Evolutionary conservation across 2,888 invertebrate genomes (phyloP), one percentile per base, ranked within the genome.

Genomic region (Aleiodes alternator): DNA sequence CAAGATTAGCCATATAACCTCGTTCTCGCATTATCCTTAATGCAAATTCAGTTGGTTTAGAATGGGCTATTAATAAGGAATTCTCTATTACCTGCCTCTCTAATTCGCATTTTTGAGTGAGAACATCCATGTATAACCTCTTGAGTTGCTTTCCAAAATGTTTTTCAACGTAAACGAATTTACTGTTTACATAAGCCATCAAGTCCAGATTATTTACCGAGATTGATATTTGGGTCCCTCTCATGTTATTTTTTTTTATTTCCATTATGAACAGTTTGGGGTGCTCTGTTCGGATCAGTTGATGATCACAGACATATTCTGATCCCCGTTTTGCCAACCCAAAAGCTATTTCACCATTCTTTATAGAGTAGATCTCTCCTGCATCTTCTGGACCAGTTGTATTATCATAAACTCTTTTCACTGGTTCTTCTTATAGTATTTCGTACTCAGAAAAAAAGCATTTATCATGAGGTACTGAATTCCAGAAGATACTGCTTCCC

Each of bases 121-220:
- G 23, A 29, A 57, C 23, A 31, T 57, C 31, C 1, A 57, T 9
- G 6, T 57, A 57, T 29, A 57, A 29, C 1, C 31, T 11, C 11
- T 11, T 31, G 0, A 29, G 4, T 29, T 57, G 57, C 8, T 57
- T 68, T 1, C 56, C 31, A 6, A 68, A 29, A 29, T 68, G 68
- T 11, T 57, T 68, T 55, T 68, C 73, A 6, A 73, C 43, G 7
- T 48, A 73, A 7, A 68, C 50, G 16, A 73, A 73, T 68, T 73
- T 73, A 9, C 68, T 68, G 14, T 73, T 73, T 1, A 73, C 73
- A 8, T 73, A 73, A 1, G 73, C 9, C n/a, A 73, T 68, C 6
- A 73, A 16, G 9, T 73, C 68, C 0, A 73, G n/a, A 11, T 73
- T 73, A n/a, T 34, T 29, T 2, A 72, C 55, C 0, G 64, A 12